phyloP scores from a whole-genome alignment of 2,888 invertebrate species.

The Macaria notata region DNA sequence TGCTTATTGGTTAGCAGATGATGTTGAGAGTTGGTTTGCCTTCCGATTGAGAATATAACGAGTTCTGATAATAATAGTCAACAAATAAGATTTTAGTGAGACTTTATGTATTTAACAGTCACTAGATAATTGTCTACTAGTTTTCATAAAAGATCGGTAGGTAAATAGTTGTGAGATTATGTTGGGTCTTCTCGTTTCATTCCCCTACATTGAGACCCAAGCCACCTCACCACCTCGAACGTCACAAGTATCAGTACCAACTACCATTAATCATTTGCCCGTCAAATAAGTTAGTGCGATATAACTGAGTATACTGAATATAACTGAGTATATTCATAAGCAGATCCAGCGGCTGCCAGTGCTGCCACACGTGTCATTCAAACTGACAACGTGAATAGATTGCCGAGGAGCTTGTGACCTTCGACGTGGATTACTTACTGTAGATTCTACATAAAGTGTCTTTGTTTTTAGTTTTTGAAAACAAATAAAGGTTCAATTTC shows the following conservation, averaged over 20 bases:
- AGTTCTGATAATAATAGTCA: too few relatives aligned
- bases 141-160: too few relatives aligned
- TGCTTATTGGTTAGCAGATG: neutral
- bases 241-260: neutral
- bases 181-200: too few relatives aligned
- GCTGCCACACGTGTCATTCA: conserved; percentile 58
- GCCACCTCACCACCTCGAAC: neutral
- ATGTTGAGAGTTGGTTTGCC: neutral
- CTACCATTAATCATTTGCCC: conserved; percentile 15
- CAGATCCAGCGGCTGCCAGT: conserved; percentile 20
- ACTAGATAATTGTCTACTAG: too few relatives aligned
- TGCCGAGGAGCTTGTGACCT: neutral
- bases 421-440: neutral
- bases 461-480: too few relatives aligned
- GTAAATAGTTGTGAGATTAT: too few relatives aligned
- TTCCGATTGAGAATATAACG: too few relatives aligned
- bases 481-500: too few relatives aligned
- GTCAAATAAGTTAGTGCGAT: conserved; percentile 25
- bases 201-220: too few relatives aligned
- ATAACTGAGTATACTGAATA: conserved; percentile 47
- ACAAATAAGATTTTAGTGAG: too few relatives aligned
- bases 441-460: too few relatives aligned
- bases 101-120: too few relatives aligned
- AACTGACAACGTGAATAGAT: conserved; percentile 54
- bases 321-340: conserved; percentile 43